Base-by-base conservation (phyloP, 2,113 vertebrate species). In the Hoplias malabaricus region DNA sequence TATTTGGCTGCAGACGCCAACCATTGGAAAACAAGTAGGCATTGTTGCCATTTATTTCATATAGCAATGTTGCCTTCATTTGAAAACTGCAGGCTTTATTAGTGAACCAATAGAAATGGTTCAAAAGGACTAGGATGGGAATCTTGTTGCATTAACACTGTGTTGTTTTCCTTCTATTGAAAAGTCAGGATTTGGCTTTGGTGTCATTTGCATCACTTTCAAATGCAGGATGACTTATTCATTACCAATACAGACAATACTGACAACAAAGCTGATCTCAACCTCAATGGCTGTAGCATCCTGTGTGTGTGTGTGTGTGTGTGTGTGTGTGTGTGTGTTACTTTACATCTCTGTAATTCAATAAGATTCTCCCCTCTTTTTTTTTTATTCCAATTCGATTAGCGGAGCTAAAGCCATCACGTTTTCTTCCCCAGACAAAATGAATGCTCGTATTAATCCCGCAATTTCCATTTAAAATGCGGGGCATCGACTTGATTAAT, bases 401-500 rank as follows among this genome's bases (percentile, higher is more conserved):
- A 93, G 89, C 91, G 46, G 43, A 93, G 93, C 94, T 97, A 98
- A 99, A 98, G 94, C 95, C 94, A 96, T 98, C 95, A 96, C 95
- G 95, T 96, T 96, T 96, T 96, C 46, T 96, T 96, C 46, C 94
- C 94, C 94, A 93, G 94, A 96, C 95, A 95, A 98, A 98, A 96
- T 96, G 94, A 96, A 96, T 96, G 94, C 94, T 95, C 94, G 94
- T 96, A 98, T 98, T 99, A 99, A 99, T 98, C 97, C 96, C 84
- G 91, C 94, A 97, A 98, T 98, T 99, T 99, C 96, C 97, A 99
- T 99, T 98, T 98, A 98, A 98, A 99, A 98, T 93, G 94, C 92
- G 94, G 85, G 86, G 91, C 95, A 98, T 98, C 89, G 96, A 96
- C 97, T 98, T 97, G 96, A 98, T 98, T 98, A 98, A 98, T 98